Percentiles rank a stretch among this genome's conserved stretches.
Conservation (phyloP, 2,888 invertebrate species). For the Drosophila greeni region DNA sequence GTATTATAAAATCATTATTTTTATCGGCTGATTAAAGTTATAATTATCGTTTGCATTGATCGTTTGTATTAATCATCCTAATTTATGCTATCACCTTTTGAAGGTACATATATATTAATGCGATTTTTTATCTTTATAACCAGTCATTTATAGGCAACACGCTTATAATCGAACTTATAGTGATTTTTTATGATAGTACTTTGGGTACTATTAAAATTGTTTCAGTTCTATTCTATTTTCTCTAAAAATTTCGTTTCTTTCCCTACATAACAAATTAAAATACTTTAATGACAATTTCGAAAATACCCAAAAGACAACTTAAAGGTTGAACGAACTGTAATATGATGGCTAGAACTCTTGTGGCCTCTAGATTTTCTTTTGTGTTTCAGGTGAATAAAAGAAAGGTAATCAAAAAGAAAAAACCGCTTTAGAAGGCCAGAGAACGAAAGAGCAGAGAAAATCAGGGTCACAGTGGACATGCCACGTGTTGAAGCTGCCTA, state of each 20-base stretch:
- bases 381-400: constrained; percentile 10
- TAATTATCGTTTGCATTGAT: background rate
- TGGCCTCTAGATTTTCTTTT: constrained; percentile 14
- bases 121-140: constrained; percentile 1
- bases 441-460: constrained; percentile 26
- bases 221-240: background rate
- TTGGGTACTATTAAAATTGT: background rate
- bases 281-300: background rate
- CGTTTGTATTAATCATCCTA: background rate
- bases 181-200: background rate
- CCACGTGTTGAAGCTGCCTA: constrained; percentile 61
- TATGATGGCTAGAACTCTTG: background rate
- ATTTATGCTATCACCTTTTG: background rate
- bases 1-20: background rate
- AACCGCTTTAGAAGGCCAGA: constrained; percentile 1
- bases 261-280: background rate
- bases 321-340: constrained; percentile 25
- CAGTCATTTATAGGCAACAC: constrained; percentile 2
- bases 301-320: background rate
- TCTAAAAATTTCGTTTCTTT: background rate
- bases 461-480: constrained; percentile 45
- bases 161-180: background rate
- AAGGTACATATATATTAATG: background rate
- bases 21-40: background rate
- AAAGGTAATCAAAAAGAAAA: constrained; percentile 9